Percentiles rank a stretch among this genome's conserved stretches.
Conservation (phyloP, 1,140 invertebrate genomes). For the Trinorchestia longiramus region DNA sequence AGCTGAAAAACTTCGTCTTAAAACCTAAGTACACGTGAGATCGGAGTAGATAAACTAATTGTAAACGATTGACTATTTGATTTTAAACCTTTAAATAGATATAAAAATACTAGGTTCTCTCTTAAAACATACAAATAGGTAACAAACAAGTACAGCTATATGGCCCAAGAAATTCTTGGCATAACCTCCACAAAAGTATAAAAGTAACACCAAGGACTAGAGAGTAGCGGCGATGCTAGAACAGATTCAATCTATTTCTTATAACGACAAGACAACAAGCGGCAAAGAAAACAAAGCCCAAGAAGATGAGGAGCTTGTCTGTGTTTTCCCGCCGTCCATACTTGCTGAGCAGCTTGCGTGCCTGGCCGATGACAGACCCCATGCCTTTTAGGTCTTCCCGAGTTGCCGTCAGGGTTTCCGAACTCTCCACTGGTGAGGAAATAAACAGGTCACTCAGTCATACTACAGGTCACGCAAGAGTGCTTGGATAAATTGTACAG, state of each 20-base stretch:
- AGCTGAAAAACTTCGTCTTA: neutral
- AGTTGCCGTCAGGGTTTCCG: constrained; percentile 76
- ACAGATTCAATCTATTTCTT: constrained; percentile 72
- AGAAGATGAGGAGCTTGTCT: constrained; percentile 90
- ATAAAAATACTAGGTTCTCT: neutral
- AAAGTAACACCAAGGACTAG: neutral
- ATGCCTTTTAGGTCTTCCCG: constrained; percentile 88
- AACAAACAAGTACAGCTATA: neutral
- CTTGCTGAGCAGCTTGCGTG: constrained; percentile 91
- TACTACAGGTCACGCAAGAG: too few relatives aligned
- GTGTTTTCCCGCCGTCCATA: constrained; percentile 94
- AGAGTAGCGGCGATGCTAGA: constrained; percentile 3
- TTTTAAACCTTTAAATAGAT: neutral
- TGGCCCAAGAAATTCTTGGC: too few relatives aligned
- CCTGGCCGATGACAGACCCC: constrained; percentile 86
- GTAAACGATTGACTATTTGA: neutral
- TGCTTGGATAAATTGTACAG: too few relatives aligned
- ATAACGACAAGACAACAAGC: constrained; percentile 82
- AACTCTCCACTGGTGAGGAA: constrained; percentile 69
- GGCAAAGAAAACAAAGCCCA: constrained; percentile 93
- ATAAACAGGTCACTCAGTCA: too few relatives aligned
- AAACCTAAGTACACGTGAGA: neutral
- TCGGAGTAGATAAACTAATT: neutral
- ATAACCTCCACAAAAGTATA: neutral
- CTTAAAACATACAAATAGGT: neutral